Conservation (phyloP, 2,888 invertebrate species). For the Tethea ocularis region DNA sequence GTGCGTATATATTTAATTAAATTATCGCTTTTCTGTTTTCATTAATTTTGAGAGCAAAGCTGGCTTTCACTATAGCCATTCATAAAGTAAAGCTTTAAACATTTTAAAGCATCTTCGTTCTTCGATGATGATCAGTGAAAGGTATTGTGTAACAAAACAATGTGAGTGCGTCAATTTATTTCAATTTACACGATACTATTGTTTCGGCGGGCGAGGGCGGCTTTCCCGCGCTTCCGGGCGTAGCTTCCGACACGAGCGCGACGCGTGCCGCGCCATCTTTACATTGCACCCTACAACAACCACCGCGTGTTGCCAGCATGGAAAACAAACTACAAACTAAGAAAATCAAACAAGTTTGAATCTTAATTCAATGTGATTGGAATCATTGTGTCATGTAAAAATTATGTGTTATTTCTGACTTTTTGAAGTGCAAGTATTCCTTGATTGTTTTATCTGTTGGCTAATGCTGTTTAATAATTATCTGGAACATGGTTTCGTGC, state of each 20-base stretch:
- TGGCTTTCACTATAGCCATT: not conserved
- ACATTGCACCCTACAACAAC: constrained; percentile 72
- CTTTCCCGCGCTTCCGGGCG: constrained; percentile 73
- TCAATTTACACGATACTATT: constrained; percentile 80
- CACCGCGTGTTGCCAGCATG: constrained; percentile 57
- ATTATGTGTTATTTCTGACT: constrained; percentile 6
- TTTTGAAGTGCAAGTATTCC: constrained; percentile 16
- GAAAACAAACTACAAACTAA: constrained; percentile 49
- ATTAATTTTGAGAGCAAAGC: not conserved
- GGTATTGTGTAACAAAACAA: constrained; percentile 61
- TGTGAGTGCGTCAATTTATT: constrained; percentile 78
- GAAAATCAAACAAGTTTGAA: constrained; percentile 22
- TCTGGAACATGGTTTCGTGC: constrained; percentile 67
- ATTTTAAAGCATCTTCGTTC: constrained; percentile 34
- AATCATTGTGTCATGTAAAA: constrained; percentile 22
- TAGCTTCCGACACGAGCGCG: constrained; percentile 74
- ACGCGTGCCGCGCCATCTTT: constrained; percentile 80
- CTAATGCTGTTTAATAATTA: constrained; percentile 80
- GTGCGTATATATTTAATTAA: too few relatives aligned
- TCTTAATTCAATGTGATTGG: constrained; percentile 21
- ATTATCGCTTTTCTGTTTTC: not conserved
- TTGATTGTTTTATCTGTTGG: constrained; percentile 74
- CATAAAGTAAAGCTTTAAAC: constrained; percentile 12
- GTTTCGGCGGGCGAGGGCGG: constrained; percentile 71
- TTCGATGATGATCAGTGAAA: constrained; percentile 54